Base-by-base conservation (phyloP, 2,113 vertebrate genomes). In the Dunckerocampus dactyliophorus region DNA sequence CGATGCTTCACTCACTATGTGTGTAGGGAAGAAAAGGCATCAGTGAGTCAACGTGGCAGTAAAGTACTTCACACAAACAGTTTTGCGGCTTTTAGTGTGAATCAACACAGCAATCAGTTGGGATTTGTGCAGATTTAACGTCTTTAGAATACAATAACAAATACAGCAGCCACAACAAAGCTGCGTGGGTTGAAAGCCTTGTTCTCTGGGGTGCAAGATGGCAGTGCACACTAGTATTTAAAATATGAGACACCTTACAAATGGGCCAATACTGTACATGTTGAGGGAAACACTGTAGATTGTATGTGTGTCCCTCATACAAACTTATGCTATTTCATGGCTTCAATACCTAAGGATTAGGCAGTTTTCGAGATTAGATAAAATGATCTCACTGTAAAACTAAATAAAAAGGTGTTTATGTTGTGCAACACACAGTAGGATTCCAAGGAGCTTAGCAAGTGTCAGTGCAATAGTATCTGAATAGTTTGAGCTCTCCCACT, bases 71-170 rank as follows among this genome's bases (percentile, higher is more conserved):
- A 51, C 19, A 50, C 17, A 53, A 55, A 63, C 31, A 24, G 45
- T 42, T 5, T 16, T 54, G 14, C 47, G 37, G n/a, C 3, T 49
- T 57, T 59, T 14, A 47, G 21, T 46, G n/a, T 59, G 67, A 76
- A 72, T 71, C 54, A 59, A 68, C 17, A 47, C 43, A 62, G 52
- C 59, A 67, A 62, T 80, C 69, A 77, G 69, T 51, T 75, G 69
- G 71, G 71, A 68, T 74, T 69, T 53, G 53, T 65, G 49, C 24
- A 55, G 62, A 74, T 65, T 50, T 57, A 67, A 43, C 63, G 62
- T 71, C 69, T 48, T 64, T 48, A 74, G 60, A 75, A 71, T 65
- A 72, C 74, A 85, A 79, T 77, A 85, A 14, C 39, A 81, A 82
- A 76, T 59, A 75, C 53, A 72, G 50, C 72, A 65, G 71, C 63